phyloP scores from a whole-genome alignment of 92 coral and sea anemone genomes.

The Paragorgia papillata region DNA sequence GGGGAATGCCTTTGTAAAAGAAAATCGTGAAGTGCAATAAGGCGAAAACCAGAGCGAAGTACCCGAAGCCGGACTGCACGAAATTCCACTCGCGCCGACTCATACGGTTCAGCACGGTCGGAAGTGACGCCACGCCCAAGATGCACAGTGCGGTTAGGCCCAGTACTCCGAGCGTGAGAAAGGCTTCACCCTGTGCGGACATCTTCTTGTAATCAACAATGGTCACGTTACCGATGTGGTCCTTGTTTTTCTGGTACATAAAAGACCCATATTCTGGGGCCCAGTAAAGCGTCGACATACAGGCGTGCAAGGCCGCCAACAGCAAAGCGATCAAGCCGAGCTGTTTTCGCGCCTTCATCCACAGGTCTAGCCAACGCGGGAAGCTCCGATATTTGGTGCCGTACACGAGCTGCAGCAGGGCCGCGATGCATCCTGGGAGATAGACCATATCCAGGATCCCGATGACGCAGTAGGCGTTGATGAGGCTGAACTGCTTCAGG shows the following conservation, averaged over 20 bases:
- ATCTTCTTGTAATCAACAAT: conserved; percentile 10
- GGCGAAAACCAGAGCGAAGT: conserved; percentile 10
- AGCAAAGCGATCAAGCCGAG: conserved; percentile 17
- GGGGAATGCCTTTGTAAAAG: conserved; percentile 7
- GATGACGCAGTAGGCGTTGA: conserved; percentile 5
- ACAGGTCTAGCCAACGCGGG: conserved; percentile 37
- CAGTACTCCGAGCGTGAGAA: conserved; percentile 16
- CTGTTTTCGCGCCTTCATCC: conserved; percentile 31
- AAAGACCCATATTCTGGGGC: conserved; percentile 7
- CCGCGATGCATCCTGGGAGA: conserved; percentile 30
- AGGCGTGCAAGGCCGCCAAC: conserved; percentile 17
- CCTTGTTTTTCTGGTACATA: not conserved
- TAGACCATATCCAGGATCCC: conserved; percentile 28
- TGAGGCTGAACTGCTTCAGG: conserved; percentile 3
- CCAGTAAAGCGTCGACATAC: conserved; percentile 35
- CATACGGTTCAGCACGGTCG: conserved; percentile 28
- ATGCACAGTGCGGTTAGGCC: conserved; percentile 21
- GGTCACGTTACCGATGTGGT: not conserved
- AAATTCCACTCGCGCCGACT: conserved; percentile 41
- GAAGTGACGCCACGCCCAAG: conserved; percentile 20
- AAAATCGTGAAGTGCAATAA: conserved; percentile 24
- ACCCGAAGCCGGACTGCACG: conserved; percentile 31
- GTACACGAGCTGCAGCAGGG: conserved; percentile 20
- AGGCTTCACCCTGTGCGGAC: conserved; percentile 26
- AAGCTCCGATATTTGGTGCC: conserved; percentile 21